Conservation (phyloP, 2,888 invertebrate genomes). For the Tiphia femorata region DNA sequence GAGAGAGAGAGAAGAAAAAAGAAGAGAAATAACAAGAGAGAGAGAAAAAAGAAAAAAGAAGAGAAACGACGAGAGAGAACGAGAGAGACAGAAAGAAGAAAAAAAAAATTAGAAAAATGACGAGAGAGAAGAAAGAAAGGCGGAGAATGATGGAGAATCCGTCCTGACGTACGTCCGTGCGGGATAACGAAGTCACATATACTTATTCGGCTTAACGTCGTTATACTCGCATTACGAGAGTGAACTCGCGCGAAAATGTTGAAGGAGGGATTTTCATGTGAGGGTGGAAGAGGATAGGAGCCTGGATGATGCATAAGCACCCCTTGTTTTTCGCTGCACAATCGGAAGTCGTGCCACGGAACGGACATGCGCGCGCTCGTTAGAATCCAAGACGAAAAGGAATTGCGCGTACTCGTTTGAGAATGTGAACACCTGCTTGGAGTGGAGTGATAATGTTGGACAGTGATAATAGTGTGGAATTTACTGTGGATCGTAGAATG, state of each 20-base stretch:
- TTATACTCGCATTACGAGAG: slow-evolving; percentile 35
- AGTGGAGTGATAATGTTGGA: no score
- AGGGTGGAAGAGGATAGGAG: slow-evolving; percentile 1
- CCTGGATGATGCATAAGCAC: neutral
- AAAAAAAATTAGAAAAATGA: neutral
- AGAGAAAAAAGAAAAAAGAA: slow-evolving; percentile 2
- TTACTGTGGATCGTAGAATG: no score
- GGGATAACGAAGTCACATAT: slow-evolving; percentile 40
- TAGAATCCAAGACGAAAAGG: neutral
- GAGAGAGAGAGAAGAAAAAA: slow-evolving; percentile 11
- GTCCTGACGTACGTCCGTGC: neutral
- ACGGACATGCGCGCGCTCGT: neutral
- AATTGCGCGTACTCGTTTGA: no score
- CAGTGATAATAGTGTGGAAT: no score
- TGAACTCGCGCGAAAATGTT: slow-evolving; percentile 5
- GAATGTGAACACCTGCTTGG: no score
- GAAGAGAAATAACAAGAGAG: neutral
- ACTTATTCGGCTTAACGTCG: slow-evolving; percentile 48
- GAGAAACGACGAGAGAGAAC: neutral
- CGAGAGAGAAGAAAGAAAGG: neutral
- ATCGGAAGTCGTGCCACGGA: neutral
- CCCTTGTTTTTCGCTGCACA: slow-evolving; percentile 5
- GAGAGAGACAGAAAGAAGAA: neutral
- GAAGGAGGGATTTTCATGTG: slow-evolving; percentile 12
- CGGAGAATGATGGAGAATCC: neutral